Base-by-base conservation (phyloP, 2,797 vertebrate genomes). In the Falco concolor region DNA sequence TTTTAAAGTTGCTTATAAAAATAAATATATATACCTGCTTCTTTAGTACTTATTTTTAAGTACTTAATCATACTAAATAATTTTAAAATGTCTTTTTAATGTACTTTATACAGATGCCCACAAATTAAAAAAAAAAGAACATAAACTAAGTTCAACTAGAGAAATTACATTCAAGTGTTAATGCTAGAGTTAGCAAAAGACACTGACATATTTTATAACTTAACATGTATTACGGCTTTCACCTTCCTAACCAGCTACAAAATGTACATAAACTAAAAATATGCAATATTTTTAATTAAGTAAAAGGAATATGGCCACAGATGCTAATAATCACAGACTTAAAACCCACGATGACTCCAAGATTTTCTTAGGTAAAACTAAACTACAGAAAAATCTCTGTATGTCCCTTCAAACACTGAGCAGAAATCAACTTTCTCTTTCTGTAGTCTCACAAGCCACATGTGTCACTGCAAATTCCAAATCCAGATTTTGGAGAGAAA, bases 81-180 rank as follows among this genome's bases (percentile, higher is more conserved):
- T 69, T 85, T 52, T 54, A 34, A 59, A 59, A 8, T 59, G 23
- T 92, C 72, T 83, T 91, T 89, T 88, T 10, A 77, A 80, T n/a
- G 32, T 60, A 45, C 56, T 92, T 84, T 36, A 76, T 40, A 84
- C 54, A 86, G 50, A 73, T 30, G 36, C 56, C 60, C 28, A 42
- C 40, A 42, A 42, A 42, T 42, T 42, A 42, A 42, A 42, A 42
- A 42, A 42, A 42, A 79, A 84, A 81, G 15, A 65, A 93, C 4
- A 4, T 89, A 88, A 94, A 93, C 94, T 82, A 59, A 74, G 40
- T 78, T 90, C 70, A 84, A 50, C 17, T 15, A 42, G n/a, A 81
- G 61, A 92, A 96, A 95, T 90, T 75, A 78, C 59, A 81, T 6
- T 11, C 52, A 91, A 94, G 59, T 95, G 83, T 81, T 90, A 95